phyloP scores from a whole-genome alignment of 1,140 invertebrate species.

The Lordiphosa stackelbergi region DNA sequence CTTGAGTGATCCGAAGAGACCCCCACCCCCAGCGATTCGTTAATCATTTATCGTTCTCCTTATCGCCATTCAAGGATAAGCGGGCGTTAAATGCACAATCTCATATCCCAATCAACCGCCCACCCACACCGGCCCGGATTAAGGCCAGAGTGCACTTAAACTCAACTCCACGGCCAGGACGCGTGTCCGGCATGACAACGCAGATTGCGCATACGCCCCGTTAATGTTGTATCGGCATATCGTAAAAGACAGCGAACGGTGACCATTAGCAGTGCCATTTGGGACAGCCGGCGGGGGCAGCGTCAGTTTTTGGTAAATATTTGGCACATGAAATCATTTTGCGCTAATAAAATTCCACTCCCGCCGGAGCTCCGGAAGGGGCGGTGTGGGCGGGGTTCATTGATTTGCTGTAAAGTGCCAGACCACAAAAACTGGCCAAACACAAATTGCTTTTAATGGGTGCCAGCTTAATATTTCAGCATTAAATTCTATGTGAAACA shows the following conservation, averaged over 20 bases:
- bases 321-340: slow-evolving; percentile 75
- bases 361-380: slow-evolving; percentile 12
- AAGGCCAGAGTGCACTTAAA: slow-evolving; percentile 68
- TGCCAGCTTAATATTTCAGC: neutral
- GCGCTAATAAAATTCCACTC: slow-evolving; percentile 65
- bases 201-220: slow-evolving; percentile 63
- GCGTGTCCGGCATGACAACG: slow-evolving; percentile 59
- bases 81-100: slow-evolving; percentile 44
- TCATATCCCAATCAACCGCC: neutral
- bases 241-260: slow-evolving; percentile 34
- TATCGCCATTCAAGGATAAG: slow-evolving; percentile 53
- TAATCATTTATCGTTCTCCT: slow-evolving; percentile 28
- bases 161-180: slow-evolving; percentile 25
- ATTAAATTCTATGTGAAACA: slow-evolving; percentile 3
- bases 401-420: slow-evolving; percentile 65
- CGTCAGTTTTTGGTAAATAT: slow-evolving; percentile 67
- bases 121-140: slow-evolving; percentile 29
- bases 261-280: slow-evolving; percentile 62
- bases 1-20: too few species aligned
- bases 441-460: slow-evolving; percentile 24
- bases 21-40: neutral
- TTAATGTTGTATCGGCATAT: slow-evolving; percentile 43
- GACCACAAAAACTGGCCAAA: slow-evolving; percentile 50
- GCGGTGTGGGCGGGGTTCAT: slow-evolving; percentile 32
- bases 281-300: slow-evolving; percentile 30